Conservation (phyloP, 2,888 invertebrate species). For the Scaptodrosophila latifasciaeformis region DNA sequence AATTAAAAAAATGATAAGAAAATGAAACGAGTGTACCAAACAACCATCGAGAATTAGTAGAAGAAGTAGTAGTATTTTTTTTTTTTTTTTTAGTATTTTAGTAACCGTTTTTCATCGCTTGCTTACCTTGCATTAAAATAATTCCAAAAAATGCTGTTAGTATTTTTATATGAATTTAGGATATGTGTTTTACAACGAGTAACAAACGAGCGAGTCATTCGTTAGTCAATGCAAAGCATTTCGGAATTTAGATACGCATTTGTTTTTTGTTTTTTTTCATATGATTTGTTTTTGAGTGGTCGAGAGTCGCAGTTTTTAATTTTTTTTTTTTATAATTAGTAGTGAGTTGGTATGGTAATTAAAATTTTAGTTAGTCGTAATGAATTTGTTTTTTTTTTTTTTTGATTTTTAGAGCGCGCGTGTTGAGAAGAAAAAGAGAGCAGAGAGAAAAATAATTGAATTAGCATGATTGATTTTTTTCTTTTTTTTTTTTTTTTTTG, state of each 20-base stretch:
- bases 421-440: constrained; percentile 71
- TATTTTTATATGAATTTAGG: constrained; percentile 51
- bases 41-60: constrained; percentile 67
- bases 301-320: constrained; percentile 20
- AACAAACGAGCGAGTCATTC: constrained; percentile 34
- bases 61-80: constrained; percentile 45
- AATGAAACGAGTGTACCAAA: constrained; percentile 60
- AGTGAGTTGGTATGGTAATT: constrained; percentile 44
- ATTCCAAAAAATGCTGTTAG: constrained; percentile 97
- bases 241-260: constrained; percentile 29
- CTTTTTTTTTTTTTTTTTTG: constrained; percentile 30
- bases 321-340: constrained; percentile 35
- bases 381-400: constrained; percentile 36
- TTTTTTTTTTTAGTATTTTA: constrained; percentile 43
- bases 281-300: constrained; percentile 20
- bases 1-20: constrained; percentile 28
- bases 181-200: constrained; percentile 27
- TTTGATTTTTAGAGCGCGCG: constrained; percentile 52
- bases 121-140: constrained; percentile 99
- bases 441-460: constrained; percentile 69
- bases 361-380: constrained; percentile 32
- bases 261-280: constrained; percentile 12
- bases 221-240: constrained; percentile 48
- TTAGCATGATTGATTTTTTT: constrained; percentile 60
- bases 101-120: constrained; percentile 69